Evolutionary conservation across 2,113 vertebrate species (phyloP), one percentile per base, ranked within the genome.

Genomic region (Percopsis transmontana): DNA sequence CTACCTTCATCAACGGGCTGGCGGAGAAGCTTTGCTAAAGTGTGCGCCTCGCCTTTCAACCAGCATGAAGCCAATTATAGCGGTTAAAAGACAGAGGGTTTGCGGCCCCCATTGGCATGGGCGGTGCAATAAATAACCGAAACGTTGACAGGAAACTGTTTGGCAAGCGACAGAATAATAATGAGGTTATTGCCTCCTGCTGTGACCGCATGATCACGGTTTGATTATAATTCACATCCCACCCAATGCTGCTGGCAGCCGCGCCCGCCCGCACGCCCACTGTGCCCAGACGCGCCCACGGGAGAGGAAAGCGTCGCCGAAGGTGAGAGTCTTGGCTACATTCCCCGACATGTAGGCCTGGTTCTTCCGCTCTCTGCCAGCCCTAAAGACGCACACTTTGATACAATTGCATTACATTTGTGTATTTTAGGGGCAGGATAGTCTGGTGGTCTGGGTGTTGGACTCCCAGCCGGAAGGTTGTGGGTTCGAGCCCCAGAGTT

Each of bases 61-160:
- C 91, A 91, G 91, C 91, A 40, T 90, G 91, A 90, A 77, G 91
- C 91, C 90, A 93, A 93, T 93, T 93, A 92, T 77, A 87, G 78
- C 79, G 65, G 87, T 91, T 91, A 90, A 87, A 86, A 92, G 84
- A 87, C 84, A 91, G 88, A 91, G 86, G 87, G 90, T 90, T 87
- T 88, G 80, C 84, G 83, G 88, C 79, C 83, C 53, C 68, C 11
- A 58, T 71, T 93, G 91, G 91, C 90, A 89, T 51, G 48, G 55
- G 56, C 63, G 55, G 54, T 68, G 82, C 85, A 90, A 91, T 91
- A 92, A 92, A 92, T 91, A 89, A 92, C 90, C 62, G 61, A 80
- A 87, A 82, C 76, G 88, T 86, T 90, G 91, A 91, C 85, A 88
- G 87, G 77, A 88, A 87, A 87, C 85, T 62, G 87, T 88, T 89